phyloP scores from a whole-genome alignment of 2,888 invertebrate species.

The Xylota segnis region DNA sequence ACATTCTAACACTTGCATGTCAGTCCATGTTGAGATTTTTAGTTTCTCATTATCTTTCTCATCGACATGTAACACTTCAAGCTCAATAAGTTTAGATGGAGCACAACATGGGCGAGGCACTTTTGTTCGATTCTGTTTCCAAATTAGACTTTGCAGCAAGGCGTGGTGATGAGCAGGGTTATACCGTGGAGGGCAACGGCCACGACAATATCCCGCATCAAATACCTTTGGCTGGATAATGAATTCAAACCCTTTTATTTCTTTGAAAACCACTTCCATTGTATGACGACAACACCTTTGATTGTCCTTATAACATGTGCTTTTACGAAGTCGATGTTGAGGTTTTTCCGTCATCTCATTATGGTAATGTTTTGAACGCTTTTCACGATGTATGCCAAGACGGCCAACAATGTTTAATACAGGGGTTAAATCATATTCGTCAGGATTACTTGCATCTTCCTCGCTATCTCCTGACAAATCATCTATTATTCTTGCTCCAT shows the following conservation, averaged over 20 bases:
- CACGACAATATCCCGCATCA: conserved; percentile 90
- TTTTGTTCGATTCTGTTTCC: conserved; percentile 86
- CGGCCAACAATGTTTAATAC: conserved; percentile 82
- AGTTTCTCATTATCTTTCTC: conserved; percentile 87
- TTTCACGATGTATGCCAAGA: conserved; percentile 79
- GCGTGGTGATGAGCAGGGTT: conserved; percentile 90
- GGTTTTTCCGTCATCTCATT: conserved; percentile 73
- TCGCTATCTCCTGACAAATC: conserved; percentile 76
- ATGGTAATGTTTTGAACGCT: conserved; percentile 78
- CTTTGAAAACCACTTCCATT: conserved; percentile 88
- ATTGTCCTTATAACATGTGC: conserved; percentile 86
- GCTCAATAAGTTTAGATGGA: conserved; percentile 87
- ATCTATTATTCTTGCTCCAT: conserved; percentile 83
- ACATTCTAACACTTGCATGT: conserved; percentile 90
- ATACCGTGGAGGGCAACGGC: conserved; percentile 88
- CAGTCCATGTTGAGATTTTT: conserved; percentile 88
- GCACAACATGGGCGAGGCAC: conserved; percentile 88
- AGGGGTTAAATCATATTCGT: conserved; percentile 80
- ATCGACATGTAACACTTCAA: conserved; percentile 88
- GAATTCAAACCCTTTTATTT: conserved; percentile 88
- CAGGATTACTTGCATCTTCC: conserved; percentile 11
- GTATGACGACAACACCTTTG: conserved; percentile 88
- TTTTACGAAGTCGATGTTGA: conserved; percentile 78
- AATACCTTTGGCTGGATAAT: conserved; percentile 89
- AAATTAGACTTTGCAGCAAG: conserved; percentile 88